Percentiles rank a stretch among this genome's conserved stretches.
Evolutionary conservation across 2,888 invertebrate genomes (phyloP).

Genomic region (Elmis aenea): DNA sequence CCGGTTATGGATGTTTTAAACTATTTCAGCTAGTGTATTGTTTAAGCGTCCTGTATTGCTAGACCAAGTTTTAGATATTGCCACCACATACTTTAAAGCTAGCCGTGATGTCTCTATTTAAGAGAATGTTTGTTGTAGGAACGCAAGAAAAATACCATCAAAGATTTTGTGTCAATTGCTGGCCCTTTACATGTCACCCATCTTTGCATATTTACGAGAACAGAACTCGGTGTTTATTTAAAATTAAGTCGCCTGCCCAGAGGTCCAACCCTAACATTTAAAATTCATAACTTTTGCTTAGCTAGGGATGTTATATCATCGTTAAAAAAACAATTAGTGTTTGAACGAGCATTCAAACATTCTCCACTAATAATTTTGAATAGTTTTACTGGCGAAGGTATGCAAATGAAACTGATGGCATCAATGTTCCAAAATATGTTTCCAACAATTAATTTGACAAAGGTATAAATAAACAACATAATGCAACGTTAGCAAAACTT

Average conservation of each 20-base stretch:
- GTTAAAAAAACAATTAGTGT: constrained; percentile 77
- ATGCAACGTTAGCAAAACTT: not conserved
- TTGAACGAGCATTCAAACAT: constrained; percentile 76
- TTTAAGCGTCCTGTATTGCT: not conserved
- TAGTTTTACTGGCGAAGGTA: constrained; percentile 84
- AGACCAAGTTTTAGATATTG: too few species aligned
- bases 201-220: constrained; percentile 83
- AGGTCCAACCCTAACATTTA: constrained; percentile 91
- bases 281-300: constrained; percentile 75
- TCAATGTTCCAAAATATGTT: constrained; percentile 99
- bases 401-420: constrained; percentile 87
- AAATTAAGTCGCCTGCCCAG: constrained; percentile 80
- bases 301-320: constrained; percentile 82
- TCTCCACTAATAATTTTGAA: constrained; percentile 89
- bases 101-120: not conserved
- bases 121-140: constrained; percentile 53
- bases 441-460: constrained; percentile 91
- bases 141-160: constrained; percentile 85
- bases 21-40: not conserved
- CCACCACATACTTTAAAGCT: not conserved
- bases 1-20: not conserved
- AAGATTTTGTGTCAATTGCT: constrained; percentile 90
- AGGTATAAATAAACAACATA: constrained; percentile 40
- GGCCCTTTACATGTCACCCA: constrained; percentile 91
- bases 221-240: constrained; percentile 78